These are phyloP conservation scores for Taxidea taxus DNA, from an alignment of 2,113 vertebrate genomes.

Conservation along the genomic window DNA sequence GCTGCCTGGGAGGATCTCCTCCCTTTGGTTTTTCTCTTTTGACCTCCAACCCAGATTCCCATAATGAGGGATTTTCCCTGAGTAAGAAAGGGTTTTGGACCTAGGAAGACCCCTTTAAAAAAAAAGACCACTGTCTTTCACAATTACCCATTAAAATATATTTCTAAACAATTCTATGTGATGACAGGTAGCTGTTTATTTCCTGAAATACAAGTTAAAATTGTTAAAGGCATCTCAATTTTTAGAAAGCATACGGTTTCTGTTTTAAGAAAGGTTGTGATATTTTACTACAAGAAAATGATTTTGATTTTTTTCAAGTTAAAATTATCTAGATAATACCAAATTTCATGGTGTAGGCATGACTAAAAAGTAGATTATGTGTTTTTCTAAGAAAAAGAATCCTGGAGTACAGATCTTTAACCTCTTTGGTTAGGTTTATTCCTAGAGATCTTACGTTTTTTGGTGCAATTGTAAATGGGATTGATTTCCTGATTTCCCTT, in stretches of 20 bases:
- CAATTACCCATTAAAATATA: not conserved
- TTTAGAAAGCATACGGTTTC: not conserved
- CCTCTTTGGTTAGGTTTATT: not conserved
- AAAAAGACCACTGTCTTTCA: not conserved
- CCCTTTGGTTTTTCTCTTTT: not conserved
- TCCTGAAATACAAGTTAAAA: slow-evolving; percentile 34
- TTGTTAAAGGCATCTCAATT: not conserved
- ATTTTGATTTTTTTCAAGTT: slow-evolving; percentile 27
- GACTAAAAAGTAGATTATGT: not conserved
- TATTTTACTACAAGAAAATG: slow-evolving; percentile 14
- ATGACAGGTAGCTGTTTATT: not conserved
- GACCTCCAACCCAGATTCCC: not conserved
- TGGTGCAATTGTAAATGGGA: not conserved
- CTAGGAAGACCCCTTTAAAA: not conserved
- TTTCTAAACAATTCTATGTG: not conserved
- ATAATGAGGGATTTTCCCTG: not conserved
- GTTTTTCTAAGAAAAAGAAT: slow-evolving; percentile 27
- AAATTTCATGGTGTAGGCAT: not conserved
- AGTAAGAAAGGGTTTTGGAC: not conserved
- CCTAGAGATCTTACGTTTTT: not conserved
- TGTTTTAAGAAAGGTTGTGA: slow-evolving; percentile 30
- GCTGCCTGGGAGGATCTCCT: not conserved
- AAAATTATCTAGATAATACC: not conserved
- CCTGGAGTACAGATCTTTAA: not conserved
- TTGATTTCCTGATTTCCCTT: not conserved